Evolutionary conservation across 2,888 invertebrate genomes (phyloP), one percentile per base, ranked within the genome.

Genomic region (Nephrotoma guestfalica): DNA sequence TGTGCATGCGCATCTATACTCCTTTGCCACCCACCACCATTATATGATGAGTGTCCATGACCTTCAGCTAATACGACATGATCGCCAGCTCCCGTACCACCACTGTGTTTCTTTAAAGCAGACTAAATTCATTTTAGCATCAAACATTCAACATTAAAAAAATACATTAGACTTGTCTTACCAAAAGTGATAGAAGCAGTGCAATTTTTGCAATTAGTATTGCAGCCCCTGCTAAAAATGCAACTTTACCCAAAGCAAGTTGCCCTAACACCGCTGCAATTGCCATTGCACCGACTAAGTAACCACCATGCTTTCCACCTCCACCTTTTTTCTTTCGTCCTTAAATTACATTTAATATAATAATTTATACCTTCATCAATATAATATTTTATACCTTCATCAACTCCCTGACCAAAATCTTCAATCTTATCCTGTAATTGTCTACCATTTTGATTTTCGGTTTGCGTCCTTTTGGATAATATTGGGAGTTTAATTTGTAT

Each of bases 141-240:
- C 71, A 86, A 18, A 83, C 18, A 9, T 41, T 47, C 7, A 41
- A 41, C n/a, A 41, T 7, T 6, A 42, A 85, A 43, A 43, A 86
- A 47, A 45, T 86, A 41, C 6, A 6, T 86, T 43, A 30, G 40
- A 40, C 30, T 83, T 83, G 30, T 11, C 90, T 91, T 89, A 92
- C 92, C 88, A 95, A 92, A 71, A 93, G 91, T 5, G 94, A 93
- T 43, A 95, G 89, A 86, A 94, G 90, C 40, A 95, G 90, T 0
- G 94, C 94, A 86, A 95, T 92, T 90, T 95, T 95, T 6, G 95
- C 94, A 87, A 95, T 92, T 86, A 95, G 91, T 87, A 95, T 91
- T 4, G 95, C 95, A 7, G 94, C 93, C 83, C 94, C 95, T 0
- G 95, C 94, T 88, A 95, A 92, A 87, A 95, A 92, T 6, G 94